Evolutionary conservation across 2,888 invertebrate species (phyloP).

Genomic region (Labia minor): DNA sequence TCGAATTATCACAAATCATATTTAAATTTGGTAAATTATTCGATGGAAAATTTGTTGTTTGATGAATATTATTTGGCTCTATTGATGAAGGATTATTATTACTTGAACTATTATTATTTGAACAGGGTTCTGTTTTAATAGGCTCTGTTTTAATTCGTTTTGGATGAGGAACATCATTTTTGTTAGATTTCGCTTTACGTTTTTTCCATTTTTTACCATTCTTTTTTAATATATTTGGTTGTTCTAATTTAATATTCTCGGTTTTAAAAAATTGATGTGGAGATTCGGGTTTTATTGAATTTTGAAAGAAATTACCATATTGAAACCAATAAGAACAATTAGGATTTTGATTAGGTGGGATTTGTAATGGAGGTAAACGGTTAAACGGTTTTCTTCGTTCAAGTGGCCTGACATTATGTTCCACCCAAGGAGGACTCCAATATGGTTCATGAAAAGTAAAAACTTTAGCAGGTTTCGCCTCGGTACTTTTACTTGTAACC

Average conservation of each 20-base stretch:
- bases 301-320: background rate
- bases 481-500: background rate
- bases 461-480: background rate
- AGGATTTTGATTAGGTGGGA: background rate
- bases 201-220: background rate
- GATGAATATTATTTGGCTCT: background rate
- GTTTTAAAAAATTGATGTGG: background rate
- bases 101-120: background rate
- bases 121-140: background rate
- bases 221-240: background rate
- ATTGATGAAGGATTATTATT: background rate
- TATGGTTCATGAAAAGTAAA: background rate
- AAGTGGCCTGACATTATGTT: background rate
- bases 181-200: background rate
- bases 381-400: background rate
- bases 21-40: background rate
- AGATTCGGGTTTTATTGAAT: background rate
- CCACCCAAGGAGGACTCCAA: constrained; percentile 3
- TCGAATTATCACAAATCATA: background rate
- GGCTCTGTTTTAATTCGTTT: background rate
- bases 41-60: no score
- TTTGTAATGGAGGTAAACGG: background rate
- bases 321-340: background rate
- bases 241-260: background rate
- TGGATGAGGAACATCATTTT: no score